Base-by-base conservation (phyloP, 1,140 invertebrate genomes). In the Lasioglossum baleicum region DNA sequence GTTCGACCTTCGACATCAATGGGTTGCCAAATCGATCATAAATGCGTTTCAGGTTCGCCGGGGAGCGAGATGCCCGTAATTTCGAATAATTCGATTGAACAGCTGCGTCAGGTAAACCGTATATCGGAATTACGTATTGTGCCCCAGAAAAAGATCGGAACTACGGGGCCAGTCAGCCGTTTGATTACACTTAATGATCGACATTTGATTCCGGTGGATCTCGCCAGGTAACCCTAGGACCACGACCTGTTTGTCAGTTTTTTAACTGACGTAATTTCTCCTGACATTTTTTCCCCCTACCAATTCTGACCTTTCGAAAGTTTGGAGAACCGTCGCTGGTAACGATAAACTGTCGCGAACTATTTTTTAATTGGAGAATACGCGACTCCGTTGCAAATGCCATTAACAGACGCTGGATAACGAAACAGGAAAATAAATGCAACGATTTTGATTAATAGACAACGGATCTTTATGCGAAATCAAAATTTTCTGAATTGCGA, bases 181-280 rank as follows among this genome's bases (percentile, higher is more conserved):
- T 90, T 90, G 89, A 91, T 93, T 92, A 92, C 84, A 83, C 83
- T 87, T 91, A 91, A 92, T 92, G 86, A 90, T 91, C 89, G 86
- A 89, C 74, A 74, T 89, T 90, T 87, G 89, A 91, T 90, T 90
- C 83, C 58, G 83, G 67, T 80, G 82, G 88, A 89, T 92, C 35
- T 53, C 85, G 63, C 35, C 42, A 48, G 67, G 79, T 10, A 56
- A 58, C 53, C 63, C 70, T 42, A 31, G 42, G 60, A 20, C 3
- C 5, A 31, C 20, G 26, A 26, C 72, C 31, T 35, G 70, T 64
- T 73, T 58, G 44, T 42, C 35, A 80, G 7, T 67, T 75, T 26
- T 48, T 13, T 42, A 74, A 80, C 63, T 42, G 77, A 80, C 74
- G 73, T 42, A 11, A 79, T 79, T 74, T 58, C 3, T 7, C 6